Evolutionary conservation across 35 echinoderm and acorn worm genomes (phyloP).

Genomic region (Acanthaster planci): DNA sequence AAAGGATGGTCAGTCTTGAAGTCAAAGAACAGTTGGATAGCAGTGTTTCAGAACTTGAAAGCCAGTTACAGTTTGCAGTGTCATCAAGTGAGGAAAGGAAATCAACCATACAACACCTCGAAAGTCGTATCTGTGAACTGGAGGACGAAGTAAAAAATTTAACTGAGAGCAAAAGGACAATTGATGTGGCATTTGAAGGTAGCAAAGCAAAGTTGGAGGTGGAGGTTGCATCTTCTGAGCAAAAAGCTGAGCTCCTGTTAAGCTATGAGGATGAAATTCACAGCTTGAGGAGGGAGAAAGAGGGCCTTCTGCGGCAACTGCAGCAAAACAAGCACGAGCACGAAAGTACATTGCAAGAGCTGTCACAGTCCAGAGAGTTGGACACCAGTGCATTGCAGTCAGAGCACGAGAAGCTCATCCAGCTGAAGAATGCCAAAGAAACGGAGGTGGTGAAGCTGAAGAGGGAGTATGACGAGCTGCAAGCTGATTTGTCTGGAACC

Average conservation of each 20-base stretch:
- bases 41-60: not conserved
- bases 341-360: slow-evolving; percentile 36
- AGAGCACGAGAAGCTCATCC: slow-evolving; percentile 55
- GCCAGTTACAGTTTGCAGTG: not conserved
- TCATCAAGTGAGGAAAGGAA: not conserved
- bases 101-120: not conserved
- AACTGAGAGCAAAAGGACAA: slow-evolving; percentile 29
- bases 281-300: slow-evolving; percentile 34
- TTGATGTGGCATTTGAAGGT: slow-evolving; percentile 5
- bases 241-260: slow-evolving; percentile 21
- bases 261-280: slow-evolving; percentile 29
- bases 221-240: not conserved
- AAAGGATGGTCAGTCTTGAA: not conserved
- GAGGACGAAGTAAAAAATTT: not conserved
- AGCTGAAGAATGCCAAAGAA: slow-evolving; percentile 43
- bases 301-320: slow-evolving; percentile 28
- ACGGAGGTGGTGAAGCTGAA: slow-evolving; percentile 42
- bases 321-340: slow-evolving; percentile 30
- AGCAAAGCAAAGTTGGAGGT: slow-evolving; percentile 35
- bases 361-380: slow-evolving; percentile 31
- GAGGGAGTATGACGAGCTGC: slow-evolving; percentile 61
- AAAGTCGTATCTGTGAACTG: not conserved
- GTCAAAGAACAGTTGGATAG: not conserved
- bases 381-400: slow-evolving; percentile 27
- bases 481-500: slow-evolving; percentile 59